Evolutionary conservation across 2,888 invertebrate genomes (phyloP), one percentile per base, ranked within the genome.

Genomic region (Diloba caeruleocephala): DNA sequence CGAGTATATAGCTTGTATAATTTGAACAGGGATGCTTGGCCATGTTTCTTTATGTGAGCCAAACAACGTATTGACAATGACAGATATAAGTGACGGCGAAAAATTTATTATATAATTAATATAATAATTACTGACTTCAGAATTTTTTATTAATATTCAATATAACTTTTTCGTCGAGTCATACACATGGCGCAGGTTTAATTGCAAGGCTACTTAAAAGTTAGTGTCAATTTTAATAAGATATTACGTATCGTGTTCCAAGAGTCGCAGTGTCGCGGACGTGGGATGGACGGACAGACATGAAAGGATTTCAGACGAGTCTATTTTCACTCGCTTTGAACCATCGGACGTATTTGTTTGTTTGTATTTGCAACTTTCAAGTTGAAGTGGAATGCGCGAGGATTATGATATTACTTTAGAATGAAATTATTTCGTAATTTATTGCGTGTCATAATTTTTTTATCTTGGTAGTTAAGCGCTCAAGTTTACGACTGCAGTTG

Each of bases 241-340:
- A 61, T 61, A 71, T 66, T 59, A 58, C 56, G 58, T 76, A 68
- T 74, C 59, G 57, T 62, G 49, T 67, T 61, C 63, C 51, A 29
- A 50, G 74, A 69, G 53, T 62, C 74, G 67, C 63, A 67, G 75
- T 81, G 84, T 82, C 84, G 81, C 79, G 74, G 79, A 76, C 81
- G 81, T 76, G 81, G 81, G 71, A 74, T 71, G 77, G 72, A 71
- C 77, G 63, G 79, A 78, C 82, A 72, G 84, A 90, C 91, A 87
- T 90, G 87, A 91, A 92, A 92, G 92, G 90, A 85, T 84, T 87
- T 83, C 85, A 82, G 83, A 87, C 83, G 84, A 76, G 79, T 91
- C 92, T 92, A 92, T 92, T 92, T 92, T 84, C 80, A 85, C 82
- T 69, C 90, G 81, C 90, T 92, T 92, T 90, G 89, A 90, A 85